phyloP scores from a whole-genome alignment of 1,140 invertebrate species.

The Microplitis demolitor region DNA sequence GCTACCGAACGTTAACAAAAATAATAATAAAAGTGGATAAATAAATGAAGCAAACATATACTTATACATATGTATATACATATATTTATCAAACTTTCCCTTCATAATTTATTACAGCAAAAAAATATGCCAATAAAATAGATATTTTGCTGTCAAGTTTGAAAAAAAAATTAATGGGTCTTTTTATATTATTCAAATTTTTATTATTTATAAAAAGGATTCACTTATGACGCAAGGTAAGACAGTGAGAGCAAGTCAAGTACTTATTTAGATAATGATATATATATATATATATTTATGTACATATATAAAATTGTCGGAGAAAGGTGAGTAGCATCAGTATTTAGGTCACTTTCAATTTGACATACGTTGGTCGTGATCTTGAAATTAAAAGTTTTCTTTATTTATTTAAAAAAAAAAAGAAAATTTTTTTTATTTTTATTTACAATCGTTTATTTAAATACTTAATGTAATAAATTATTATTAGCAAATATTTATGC shows the following conservation, averaged over 20 bases:
- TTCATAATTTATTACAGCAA: no score
- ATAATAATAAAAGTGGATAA: no score
- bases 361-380: constrained; percentile 55
- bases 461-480: not conserved
- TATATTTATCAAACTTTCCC: no score
- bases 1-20: no score
- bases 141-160: not conserved
- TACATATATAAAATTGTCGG: constrained; percentile 26
- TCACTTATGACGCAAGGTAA: not conserved
- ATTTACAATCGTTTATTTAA: not conserved
- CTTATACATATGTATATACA: no score
- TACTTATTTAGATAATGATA: no score
- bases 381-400: constrained; percentile 55
- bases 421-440: not conserved
- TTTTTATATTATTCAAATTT: not conserved
- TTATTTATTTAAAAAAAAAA: not conserved
- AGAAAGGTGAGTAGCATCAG: constrained; percentile 50
- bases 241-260: not conserved
- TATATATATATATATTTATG: not conserved
- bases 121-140: no score
- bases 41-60: no score
- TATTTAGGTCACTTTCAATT: constrained; percentile 59
- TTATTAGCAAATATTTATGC: not conserved
- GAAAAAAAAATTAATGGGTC: not conserved
- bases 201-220: not conserved